phyloP scores from a whole-genome alignment of 1,140 invertebrate species.

The Popillia japonica region DNA sequence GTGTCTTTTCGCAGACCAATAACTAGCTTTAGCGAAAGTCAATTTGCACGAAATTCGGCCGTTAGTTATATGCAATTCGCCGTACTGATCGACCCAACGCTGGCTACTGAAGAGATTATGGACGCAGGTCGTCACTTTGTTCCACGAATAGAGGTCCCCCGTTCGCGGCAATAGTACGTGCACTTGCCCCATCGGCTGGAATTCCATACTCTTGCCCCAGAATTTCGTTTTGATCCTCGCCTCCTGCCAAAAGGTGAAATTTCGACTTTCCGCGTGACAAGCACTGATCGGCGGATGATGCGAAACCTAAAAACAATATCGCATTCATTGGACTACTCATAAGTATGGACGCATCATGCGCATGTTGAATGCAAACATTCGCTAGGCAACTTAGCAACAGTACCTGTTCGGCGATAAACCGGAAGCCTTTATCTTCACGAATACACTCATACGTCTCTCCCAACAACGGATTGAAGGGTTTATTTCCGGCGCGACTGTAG shows the following conservation, averaged over 20 bases:
- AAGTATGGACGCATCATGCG: no score
- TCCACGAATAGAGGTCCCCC: constrained; percentile 80
- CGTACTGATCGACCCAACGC: constrained; percentile 88
- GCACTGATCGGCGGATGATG: constrained; percentile 88
- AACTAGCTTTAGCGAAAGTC: constrained; percentile 84
- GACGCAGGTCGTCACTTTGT: constrained; percentile 89
- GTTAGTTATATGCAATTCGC: constrained; percentile 77
- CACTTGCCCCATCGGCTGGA: constrained; percentile 78
- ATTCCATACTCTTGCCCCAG: constrained; percentile 92
- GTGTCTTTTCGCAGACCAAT: constrained; percentile 81
- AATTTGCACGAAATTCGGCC: constrained; percentile 77
- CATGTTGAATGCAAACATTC: no score
- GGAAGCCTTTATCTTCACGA: constrained; percentile 79
- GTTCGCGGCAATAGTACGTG: constrained; percentile 64
- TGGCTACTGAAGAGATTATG: constrained; percentile 86
- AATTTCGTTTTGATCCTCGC: constrained; percentile 86
- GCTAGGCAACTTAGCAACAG: no score
- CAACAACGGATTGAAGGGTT: constrained; percentile 88
- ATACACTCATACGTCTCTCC: constrained; percentile 88
- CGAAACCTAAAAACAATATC: constrained; percentile 70
- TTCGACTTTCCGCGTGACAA: constrained; percentile 80
- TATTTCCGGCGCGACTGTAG: constrained; percentile 80
- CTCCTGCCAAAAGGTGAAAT: constrained; percentile 84
- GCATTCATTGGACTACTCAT: no score
- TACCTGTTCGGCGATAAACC: constrained; percentile 74